Conservation (phyloP, 92 coral and sea anemone species). For the Epizoanthus scotinus region DNA sequence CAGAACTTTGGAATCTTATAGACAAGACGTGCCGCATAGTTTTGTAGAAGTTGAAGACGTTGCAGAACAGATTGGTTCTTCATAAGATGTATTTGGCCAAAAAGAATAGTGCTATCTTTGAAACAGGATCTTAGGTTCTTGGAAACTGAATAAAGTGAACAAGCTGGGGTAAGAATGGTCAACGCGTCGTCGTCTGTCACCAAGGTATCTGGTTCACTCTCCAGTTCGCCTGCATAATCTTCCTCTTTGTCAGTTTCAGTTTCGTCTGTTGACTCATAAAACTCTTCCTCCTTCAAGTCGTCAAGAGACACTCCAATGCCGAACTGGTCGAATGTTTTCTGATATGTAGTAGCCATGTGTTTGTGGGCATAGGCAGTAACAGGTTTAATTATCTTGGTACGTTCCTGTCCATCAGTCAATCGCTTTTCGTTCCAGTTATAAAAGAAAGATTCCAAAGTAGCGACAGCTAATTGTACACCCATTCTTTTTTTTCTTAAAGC, state of each 20-base stretch:
- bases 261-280: background rate
- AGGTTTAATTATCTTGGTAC: background rate
- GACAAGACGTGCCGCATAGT: no score
- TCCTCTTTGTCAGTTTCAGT: conserved; percentile 10
- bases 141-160: conserved; percentile 14
- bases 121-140: background rate
- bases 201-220: background rate
- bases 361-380: background rate
- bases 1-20: no score
- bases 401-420: background rate
- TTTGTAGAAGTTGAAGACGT: no score
- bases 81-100: conserved; percentile 22
- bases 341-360: background rate
- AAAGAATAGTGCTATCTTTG: background rate
- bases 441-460: no score
- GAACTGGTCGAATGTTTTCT: background rate
- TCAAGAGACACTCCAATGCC: conserved; percentile 19
- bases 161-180: background rate
- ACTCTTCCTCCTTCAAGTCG: conserved; percentile 6
- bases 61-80: no score
- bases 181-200: conserved; percentile 8
- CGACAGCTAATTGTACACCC: no score
- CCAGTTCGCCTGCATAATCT: background rate
- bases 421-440: no score
- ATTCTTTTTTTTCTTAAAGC: no score